Evolutionary conservation across 2,888 invertebrate species (phyloP), one percentile per base, ranked within the genome.

Genomic region (Patella pellucida): DNA sequence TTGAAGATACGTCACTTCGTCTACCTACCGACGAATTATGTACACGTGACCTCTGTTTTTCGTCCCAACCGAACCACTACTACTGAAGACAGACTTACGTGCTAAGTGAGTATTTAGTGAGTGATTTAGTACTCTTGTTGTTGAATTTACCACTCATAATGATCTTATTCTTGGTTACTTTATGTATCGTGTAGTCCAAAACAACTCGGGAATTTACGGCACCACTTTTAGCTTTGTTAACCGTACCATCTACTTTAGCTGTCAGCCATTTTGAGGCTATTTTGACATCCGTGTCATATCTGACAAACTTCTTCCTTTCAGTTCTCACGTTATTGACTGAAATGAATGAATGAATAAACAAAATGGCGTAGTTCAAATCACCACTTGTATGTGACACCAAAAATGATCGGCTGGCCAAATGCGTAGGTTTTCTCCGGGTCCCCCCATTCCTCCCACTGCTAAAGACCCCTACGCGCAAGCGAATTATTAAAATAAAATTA

Each of bases 101-200:
- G 16, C 71, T 79, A 1, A 83, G 19, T 52, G 74, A 80, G 62
- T 83, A 80, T 69, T 73, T 81, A 15, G 75, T 74, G 69, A 75
- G 75, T 41, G 67, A 75, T n/a, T 78, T 81, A 27, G 74, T 78
- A 23, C 79, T 78, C 56, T 80, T 82, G 71, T 83, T 76, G n/a
- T 76, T 73, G 31, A 81, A 52, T 72, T 83, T 84, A 68, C 77
- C 81, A 69, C 76, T 81, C 68, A 81, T 73, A 15, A 72, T 77
- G 12, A 87, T 67, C 4, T 79, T 79, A 69, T 87, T 85, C 31
- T 81, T 83, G 16, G 73, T 78, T 31, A 75, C 67, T 50, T 79
- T 79, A 9, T 78, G 79, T 54, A 85, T 68, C 52, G 79, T 84
- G 75, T 87, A 87, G 72, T 83, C 82, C 14, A 78, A 52, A 14